These are phyloP conservation scores for Nebria brevicollis DNA, from an alignment of 2,888 invertebrate genomes.

Conservation along the genomic window DNA sequence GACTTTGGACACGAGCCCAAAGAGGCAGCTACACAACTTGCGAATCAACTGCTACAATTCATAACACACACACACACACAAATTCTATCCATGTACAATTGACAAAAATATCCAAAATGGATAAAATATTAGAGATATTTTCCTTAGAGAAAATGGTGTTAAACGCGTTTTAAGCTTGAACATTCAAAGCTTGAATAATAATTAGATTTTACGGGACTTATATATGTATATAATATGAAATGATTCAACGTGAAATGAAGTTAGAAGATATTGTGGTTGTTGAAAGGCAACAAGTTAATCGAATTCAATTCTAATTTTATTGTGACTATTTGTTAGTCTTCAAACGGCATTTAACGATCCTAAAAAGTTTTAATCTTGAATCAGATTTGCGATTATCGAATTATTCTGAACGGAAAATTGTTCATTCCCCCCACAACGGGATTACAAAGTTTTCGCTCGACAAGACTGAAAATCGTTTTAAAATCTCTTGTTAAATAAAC, in stretches of 20 bases:
- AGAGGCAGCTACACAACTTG: constrained; percentile 13
- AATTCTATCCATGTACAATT: too few relatives aligned
- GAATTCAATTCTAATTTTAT: not conserved
- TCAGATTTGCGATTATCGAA: not conserved
- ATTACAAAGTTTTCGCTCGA: not conserved
- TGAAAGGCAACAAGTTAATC: not conserved
- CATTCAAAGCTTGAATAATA: not conserved
- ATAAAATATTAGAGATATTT: not conserved
- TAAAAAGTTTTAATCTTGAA: not conserved
- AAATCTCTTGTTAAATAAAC: not conserved
- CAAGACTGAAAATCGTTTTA: not conserved
- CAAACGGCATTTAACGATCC: not conserved
- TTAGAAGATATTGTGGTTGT: not conserved
- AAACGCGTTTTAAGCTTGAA: not conserved
- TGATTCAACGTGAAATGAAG: not conserved
- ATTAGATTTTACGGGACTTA: not conserved
- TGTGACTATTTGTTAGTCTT: not conserved
- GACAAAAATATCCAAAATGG: too few relatives aligned
- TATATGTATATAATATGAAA: not conserved
- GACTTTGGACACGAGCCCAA: constrained; percentile 38
- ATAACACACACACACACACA: not conserved
- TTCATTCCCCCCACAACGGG: not conserved
- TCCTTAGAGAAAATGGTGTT: not conserved
- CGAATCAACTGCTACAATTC: not conserved
- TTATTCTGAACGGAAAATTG: not conserved